Evolutionary conservation across 2,797 vertebrate genomes (phyloP), one percentile per base, ranked within the genome.

Genomic region (Naso thynnoides): DNA sequence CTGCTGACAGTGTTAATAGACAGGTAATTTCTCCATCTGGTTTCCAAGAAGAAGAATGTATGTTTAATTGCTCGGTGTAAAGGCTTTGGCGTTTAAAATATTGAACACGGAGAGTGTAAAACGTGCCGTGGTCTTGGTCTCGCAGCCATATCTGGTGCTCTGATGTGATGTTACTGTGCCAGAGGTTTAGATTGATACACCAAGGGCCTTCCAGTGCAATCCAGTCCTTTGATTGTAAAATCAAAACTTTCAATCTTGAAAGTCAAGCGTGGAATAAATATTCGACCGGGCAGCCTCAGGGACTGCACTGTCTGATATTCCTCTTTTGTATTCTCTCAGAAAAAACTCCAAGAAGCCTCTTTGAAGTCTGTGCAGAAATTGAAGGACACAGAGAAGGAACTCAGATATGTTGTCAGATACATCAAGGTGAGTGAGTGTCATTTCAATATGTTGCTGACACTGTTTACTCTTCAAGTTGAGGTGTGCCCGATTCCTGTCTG

Each of bases 341-440:
- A 90, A 87, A 92, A 88, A 64, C 90, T 95, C 33, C 89, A 91
- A 54, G 91, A 94, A 14, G 47, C 78, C 3, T 89, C 89, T 79
- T 83, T 84, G 83, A 94, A 90, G 86, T 93, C 90, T 2, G 73
- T 65, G 57, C 93, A 92, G 78, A 93, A 79, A 73, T 47, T 87
- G 71, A 93, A 90, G 67, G 93, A 94, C 1, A 56, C 67, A 0
- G 94, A 94, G 73, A 94, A 94, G 83, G 93, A 95, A 36, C 91
- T 95, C 0, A 24, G 79, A 74, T 92, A 91, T 10, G 57, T 88
- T 13, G 86, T 94, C 61, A 86, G 78, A 83, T 93, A 93, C 76
- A 81, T 95, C 42, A 94, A 93, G 93, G 94, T 94, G 82, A 86
- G n/a, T n/a, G n/a, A 33, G 88, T 29, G 8, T 8, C 4, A 53